Percentiles rank a stretch among this genome's conserved stretches.
Evolutionary conservation across 92 coral and sea anemone genomes (phyloP).

Genomic region (Galaxea fascicularis): DNA sequence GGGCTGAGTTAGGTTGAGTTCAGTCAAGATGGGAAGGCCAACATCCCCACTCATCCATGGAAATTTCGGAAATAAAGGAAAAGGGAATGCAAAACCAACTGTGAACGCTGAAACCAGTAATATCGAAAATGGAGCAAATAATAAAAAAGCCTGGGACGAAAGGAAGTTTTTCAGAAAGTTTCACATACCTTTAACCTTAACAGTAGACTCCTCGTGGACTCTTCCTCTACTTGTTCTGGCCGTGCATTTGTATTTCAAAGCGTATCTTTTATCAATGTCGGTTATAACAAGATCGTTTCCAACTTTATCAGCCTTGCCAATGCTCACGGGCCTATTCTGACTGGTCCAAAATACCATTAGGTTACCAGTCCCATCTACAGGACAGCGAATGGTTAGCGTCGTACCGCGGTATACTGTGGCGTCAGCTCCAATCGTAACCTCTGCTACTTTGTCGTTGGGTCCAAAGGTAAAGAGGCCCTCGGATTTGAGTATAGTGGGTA

Average conservation of each 20-base stretch:
- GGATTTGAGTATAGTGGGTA: conserved; percentile 62
- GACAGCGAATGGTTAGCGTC: conserved; percentile 82
- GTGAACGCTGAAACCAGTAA: background rate
- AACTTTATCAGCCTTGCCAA: conserved; percentile 76
- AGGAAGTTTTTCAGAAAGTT: background rate
- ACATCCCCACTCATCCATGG: no score
- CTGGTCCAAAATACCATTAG: conserved; percentile 79
- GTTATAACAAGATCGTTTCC: conserved; percentile 74
- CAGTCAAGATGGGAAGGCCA: no score
- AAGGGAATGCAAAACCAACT: no score
- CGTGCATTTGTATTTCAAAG: conserved; percentile 67
- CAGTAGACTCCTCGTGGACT: conserved; percentile 57
- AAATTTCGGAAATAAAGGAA: no score
- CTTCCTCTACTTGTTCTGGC: conserved; percentile 57
- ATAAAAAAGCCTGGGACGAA: background rate
- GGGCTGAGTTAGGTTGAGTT: no score
- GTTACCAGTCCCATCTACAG: conserved; percentile 65
- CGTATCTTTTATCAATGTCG: conserved; percentile 77
- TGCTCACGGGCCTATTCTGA: conserved; percentile 64
- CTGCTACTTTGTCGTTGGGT: conserved; percentile 58
- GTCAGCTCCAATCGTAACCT: conserved; percentile 87
- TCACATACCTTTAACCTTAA: conserved; percentile 65
- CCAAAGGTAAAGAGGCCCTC: conserved; percentile 67
- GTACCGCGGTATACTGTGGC: conserved; percentile 83
- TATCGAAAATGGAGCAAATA: background rate